Base-by-base conservation (phyloP, 2,888 invertebrate genomes). In the Drosophila differens region DNA sequence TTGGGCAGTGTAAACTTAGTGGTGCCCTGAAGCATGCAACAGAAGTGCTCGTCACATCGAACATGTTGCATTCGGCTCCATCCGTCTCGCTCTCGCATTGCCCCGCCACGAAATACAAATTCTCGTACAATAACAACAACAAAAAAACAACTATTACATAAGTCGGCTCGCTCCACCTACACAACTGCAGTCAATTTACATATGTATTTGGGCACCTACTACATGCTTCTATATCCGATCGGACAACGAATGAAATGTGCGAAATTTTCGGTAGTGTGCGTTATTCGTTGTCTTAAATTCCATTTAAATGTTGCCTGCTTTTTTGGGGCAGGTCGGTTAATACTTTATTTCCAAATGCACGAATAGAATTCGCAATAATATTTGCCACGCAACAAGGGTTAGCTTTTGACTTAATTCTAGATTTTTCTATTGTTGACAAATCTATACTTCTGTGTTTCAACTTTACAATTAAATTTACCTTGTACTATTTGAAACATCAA, bases 161-260 rank as follows among this genome's bases (percentile, higher is more conserved):
- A 90, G 86, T 81, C 83, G 77, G 74, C 70, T 28, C 57, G 87
- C 86, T 86, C 86, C 90, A 90, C 86, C 90, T 81, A 83, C 90
- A 47, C 37, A 59, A 67, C 32, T 62, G 61, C 69, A 60, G 53
- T 63, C 61, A 60, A 70, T 58, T 54, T 74, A 67, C 68, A 70
- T 80, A 65, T 63, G 61, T 57, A 47, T 47, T 16, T 47, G 47
- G 47, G 47, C 62, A 47, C 44, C n/a, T 54, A 60, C 70, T 60
- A 54, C 25, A n/a, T 53, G 32, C 19, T 33, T 28, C 32, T 32
- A 61, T 64, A 61, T 55, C 69, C 78, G 81, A 71, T 85, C 83
- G 75, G 57, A 19, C 62, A 76, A 74, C 85, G 85, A 86, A 90
- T 90, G 85, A 88, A 85, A 88, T 76, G 61, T 70, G 70, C 79